These are phyloP conservation scores for Drosophila parvula DNA, from an alignment of 1,140 invertebrate species.

Conservation along the genomic window DNA sequence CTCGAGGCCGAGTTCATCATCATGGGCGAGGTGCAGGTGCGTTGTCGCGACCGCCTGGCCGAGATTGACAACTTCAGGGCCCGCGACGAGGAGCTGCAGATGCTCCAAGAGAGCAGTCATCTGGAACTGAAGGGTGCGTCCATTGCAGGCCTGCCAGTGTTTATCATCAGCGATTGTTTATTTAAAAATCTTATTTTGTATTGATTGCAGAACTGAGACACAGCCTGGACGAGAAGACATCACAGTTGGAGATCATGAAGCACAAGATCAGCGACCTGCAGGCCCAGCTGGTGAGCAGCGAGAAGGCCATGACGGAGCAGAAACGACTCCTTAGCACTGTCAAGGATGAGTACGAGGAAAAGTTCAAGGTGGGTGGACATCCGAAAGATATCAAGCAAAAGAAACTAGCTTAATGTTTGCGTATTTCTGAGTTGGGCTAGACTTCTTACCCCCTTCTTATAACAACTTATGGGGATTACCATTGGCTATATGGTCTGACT, in stretches of 20 bases:
- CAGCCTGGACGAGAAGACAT: constrained; percentile 82
- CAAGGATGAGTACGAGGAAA: constrained; percentile 85
- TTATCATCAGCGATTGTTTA: not conserved
- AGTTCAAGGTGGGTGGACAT: constrained; percentile 83
- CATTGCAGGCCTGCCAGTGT: not conserved
- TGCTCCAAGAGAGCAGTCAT: constrained; percentile 84
- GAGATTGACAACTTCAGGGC: constrained; percentile 81
- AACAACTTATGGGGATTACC: not conserved
- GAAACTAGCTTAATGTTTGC: no score
- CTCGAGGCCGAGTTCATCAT: constrained; percentile 78
- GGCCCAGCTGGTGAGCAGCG: constrained; percentile 83
- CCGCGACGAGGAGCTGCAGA: constrained; percentile 83
- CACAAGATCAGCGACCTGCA: constrained; percentile 85
- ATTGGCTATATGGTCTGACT: no score
- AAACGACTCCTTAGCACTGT: constrained; percentile 85
- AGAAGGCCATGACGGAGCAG: constrained; percentile 85
- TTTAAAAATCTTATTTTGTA: not conserved
- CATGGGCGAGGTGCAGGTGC: constrained; percentile 85
- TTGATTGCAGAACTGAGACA: constrained; percentile 75
- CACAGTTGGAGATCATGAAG: constrained; percentile 84
- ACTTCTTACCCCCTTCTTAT: not conserved
- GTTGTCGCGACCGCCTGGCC: constrained; percentile 84
- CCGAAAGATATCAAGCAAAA: not conserved
- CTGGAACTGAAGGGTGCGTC: constrained; percentile 83
- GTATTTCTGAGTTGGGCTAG: not conserved